Conservation (phyloP, 2,888 invertebrate species). For the Embidobia sp. region DNA sequence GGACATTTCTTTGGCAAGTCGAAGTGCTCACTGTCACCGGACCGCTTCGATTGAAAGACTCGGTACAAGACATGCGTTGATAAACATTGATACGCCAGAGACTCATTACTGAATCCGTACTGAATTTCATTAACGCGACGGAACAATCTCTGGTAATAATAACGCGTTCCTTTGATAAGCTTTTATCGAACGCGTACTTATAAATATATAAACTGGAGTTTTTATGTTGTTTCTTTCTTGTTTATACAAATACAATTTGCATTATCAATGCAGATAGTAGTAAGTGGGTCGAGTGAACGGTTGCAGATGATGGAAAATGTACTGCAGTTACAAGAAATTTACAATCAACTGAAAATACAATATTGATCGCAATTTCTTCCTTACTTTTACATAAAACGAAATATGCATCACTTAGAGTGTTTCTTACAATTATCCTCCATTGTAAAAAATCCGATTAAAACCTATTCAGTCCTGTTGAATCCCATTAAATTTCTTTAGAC, state of each 20-base stretch:
- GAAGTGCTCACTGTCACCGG: constrained; percentile 30
- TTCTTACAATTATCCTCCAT: too few relatives aligned
- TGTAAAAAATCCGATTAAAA: too few relatives aligned
- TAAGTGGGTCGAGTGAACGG: neutral
- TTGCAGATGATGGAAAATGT: neutral
- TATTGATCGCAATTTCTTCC: too few relatives aligned
- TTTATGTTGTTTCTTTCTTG: neutral
- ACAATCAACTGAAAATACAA: neutral
- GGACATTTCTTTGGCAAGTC: constrained; percentile 5
- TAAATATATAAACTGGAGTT: neutral
- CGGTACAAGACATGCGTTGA: constrained; percentile 1
- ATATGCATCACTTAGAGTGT: too few relatives aligned
- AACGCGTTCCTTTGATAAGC: neutral
- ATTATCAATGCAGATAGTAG: neutral
- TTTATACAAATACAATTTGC: neutral
- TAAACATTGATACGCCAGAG: constrained; percentile 9
- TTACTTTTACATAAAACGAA: too few relatives aligned
- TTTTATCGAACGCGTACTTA: neutral
- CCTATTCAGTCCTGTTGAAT: too few relatives aligned
- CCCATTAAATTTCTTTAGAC: too few relatives aligned
- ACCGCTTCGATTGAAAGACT: constrained; percentile 15
- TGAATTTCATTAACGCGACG: constrained; percentile 8
- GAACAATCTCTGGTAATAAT: constrained; percentile 4
- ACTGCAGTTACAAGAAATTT: neutral
- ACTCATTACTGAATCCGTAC: constrained; percentile 3